These are phyloP conservation scores for Drosophila bocki DNA, from an alignment of 1,140 invertebrate genomes.

Conservation along the genomic window DNA sequence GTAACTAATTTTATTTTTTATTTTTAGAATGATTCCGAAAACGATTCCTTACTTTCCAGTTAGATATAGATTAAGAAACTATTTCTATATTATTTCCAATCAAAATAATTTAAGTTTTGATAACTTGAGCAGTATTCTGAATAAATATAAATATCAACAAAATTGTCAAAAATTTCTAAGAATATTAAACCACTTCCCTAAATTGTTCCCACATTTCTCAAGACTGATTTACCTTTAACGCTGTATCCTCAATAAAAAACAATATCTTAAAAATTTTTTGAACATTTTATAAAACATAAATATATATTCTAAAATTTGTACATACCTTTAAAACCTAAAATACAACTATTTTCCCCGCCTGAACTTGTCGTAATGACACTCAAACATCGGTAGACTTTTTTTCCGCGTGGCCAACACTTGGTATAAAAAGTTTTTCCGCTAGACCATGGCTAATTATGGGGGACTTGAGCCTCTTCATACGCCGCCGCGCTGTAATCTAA, in stretches of 20 bases:
- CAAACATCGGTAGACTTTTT: background rate
- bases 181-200: too few species aligned
- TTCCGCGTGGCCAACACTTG: background rate
- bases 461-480: slow-evolving; percentile 38
- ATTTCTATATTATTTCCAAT: background rate
- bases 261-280: background rate
- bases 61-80: background rate
- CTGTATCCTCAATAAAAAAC: too few species aligned
- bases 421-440: slow-evolving; percentile 15
- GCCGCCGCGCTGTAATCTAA: slow-evolving; percentile 45
- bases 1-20: too few species aligned
- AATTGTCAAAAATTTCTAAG: too few species aligned
- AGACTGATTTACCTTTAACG: too few species aligned
- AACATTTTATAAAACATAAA: background rate
- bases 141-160: background rate
- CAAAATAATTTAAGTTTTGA: background rate
- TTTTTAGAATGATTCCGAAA: background rate
- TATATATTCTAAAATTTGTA: background rate
- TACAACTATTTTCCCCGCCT: background rate
- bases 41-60: background rate
- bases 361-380: slow-evolving; percentile 11
- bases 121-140: background rate
- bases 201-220: too few species aligned
- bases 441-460: slow-evolving; percentile 51
- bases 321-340: background rate